Percentiles rank a stretch among this genome's conserved stretches.
Evolutionary conservation across 1,140 invertebrate species (phyloP).

Genomic region (Brachionus asplanchnoidis): DNA sequence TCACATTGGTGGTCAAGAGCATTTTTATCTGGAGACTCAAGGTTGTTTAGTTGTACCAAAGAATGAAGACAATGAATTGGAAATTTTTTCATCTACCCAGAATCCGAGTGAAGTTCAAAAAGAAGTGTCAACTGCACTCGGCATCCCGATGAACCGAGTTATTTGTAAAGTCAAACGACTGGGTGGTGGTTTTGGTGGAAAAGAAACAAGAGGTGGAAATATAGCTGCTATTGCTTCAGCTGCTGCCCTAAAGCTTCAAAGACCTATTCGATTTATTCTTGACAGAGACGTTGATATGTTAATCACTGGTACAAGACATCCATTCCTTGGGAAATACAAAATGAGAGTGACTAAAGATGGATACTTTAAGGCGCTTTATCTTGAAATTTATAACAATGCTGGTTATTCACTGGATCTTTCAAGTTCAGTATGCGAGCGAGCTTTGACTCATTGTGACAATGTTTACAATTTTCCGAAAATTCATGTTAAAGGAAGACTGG

Average conservation of each 20-base stretch:
- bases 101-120: conserved; percentile 71
- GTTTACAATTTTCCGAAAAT: conserved; percentile 52
- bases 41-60: conserved; percentile 65
- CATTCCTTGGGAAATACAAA: conserved; percentile 79
- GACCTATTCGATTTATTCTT: conserved; percentile 79
- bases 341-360: conserved; percentile 45
- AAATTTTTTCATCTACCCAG: conserved; percentile 76
- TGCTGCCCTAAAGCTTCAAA: conserved; percentile 61
- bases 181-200: conserved; percentile 89
- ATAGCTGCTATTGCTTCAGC: conserved; percentile 58
- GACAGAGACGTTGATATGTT: conserved; percentile 91
- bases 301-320: conserved; percentile 77
- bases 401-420: conserved; percentile 81
- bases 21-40: conserved; percentile 90
- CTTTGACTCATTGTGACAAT: conserved; percentile 67
- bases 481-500: conserved; percentile 47
- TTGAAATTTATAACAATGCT: conserved; percentile 74
- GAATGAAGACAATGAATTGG: conserved; percentile 72
- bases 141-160: conserved; percentile 68
- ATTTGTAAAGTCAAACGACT: conserved; percentile 74
- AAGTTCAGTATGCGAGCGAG: conserved; percentile 68
- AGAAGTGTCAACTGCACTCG: conserved; percentile 67
- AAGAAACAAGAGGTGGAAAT: conserved; percentile 70
- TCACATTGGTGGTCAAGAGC: conserved; percentile 83
- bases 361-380: conserved; percentile 57